Evolutionary conservation across 35 echinoderm and acorn worm species (phyloP).

Genomic region (Hemicentrotus pulcherrimus): DNA sequence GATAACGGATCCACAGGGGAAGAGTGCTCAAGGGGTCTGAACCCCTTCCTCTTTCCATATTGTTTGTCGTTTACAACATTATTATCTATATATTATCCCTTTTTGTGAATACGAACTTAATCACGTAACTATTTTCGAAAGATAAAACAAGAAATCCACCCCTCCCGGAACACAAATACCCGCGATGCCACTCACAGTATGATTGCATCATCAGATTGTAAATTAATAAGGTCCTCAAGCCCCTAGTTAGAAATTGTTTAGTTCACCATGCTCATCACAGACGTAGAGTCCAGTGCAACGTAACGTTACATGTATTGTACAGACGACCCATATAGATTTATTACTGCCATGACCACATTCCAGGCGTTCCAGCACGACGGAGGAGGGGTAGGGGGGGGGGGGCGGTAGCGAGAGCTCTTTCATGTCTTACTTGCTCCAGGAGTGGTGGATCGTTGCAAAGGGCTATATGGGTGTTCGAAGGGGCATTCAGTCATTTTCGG

Average conservation of each 20-base stretch:
- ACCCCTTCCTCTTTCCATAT: no score
- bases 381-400: background rate
- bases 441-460: background rate
- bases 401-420: background rate
- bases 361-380: background rate
- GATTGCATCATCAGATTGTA: background rate
- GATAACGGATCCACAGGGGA: no score
- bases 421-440: background rate
- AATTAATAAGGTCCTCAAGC: background rate
- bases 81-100: no score
- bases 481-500: no score
- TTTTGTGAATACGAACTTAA: no score
- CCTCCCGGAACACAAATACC: no score
- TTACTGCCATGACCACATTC: background rate
- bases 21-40: no score
- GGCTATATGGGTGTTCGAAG: no score
- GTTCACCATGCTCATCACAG: background rate
- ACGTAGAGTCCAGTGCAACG: background rate
- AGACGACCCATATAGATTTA: background rate
- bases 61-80: no score
- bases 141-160: no score
- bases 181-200: background rate
- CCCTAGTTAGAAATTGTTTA: background rate
- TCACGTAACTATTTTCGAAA: no score
- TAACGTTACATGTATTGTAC: background rate